Base-by-base conservation (phyloP, 2,113 vertebrate genomes). In the Redunca redunca region DNA sequence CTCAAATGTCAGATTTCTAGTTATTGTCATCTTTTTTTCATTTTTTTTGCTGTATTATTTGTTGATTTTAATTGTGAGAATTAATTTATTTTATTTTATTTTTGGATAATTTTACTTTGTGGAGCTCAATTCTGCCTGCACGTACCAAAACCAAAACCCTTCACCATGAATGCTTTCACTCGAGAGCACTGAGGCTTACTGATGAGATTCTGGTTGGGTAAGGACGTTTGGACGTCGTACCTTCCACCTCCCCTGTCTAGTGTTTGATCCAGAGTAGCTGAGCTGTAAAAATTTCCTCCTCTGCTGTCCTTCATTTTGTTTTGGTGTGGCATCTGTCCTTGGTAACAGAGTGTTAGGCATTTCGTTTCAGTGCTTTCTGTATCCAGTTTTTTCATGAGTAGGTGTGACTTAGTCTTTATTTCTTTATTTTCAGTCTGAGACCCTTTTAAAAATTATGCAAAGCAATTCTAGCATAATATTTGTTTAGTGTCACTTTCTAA, bases 101-200 rank as follows among this genome's bases (percentile, higher is more conserved):
- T 97, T 98, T 88, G 84, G 97, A 97, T 97, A 71, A 97, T 98
- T 98, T 99, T 98, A 83, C 97, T 99, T 98, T 98, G 40, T 97
- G 90, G 99, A 99, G 99, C 99, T 99, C 99, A 98, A 98, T 99
- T 98, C 99, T 99, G 98, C 99, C 99, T 98, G 99, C 99, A 99
- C 99, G 99, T 98, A 97, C 99, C 99, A 99, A 99, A 99, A 99
- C 97, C 98, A 99, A 98, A 98, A 97, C 99, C 98, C 96, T 98
- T 96, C 98, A 97, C 97, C 98, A 97, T 97, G 99, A 99, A 97
- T 99, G 98, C 98, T 98, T 99, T 97, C 98, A 99, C 90, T 99
- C 99, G 96, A 99, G 98, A 96, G 98, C 99, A 97, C 98, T 98
- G 98, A 99, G 99, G 98, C 99, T 99, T 98, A 99, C 99, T 98